phyloP scores from a whole-genome alignment of 1,140 invertebrate genomes.

The Fopius arisanus region DNA sequence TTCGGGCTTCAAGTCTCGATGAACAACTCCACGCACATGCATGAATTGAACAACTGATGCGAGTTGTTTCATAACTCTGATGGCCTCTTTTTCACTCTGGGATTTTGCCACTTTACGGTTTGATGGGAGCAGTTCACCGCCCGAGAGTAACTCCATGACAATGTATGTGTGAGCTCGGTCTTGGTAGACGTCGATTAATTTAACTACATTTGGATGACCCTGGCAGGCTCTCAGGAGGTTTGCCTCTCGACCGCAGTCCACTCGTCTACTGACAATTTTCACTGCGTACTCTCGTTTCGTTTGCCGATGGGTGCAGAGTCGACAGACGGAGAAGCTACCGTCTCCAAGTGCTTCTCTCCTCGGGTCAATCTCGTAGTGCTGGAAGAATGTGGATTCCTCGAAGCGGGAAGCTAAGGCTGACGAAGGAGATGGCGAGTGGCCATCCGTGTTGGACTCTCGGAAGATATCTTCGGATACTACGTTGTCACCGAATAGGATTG shows the following conservation, averaged over 20 bases:
- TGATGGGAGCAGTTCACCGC: slow-evolving; percentile 85
- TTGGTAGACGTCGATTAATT: slow-evolving; percentile 80
- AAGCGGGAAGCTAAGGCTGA: slow-evolving; percentile 48
- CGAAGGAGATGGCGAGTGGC: slow-evolving; percentile 32
- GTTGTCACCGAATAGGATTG: slow-evolving; percentile 87
- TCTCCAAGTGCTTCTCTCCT: slow-evolving; percentile 79
- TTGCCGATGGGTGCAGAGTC: slow-evolving; percentile 79
- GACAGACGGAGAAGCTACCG: slow-evolving; percentile 89
- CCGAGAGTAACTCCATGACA: slow-evolving; percentile 84
- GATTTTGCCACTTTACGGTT: slow-evolving; percentile 76
- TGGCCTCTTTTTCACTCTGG: slow-evolving; percentile 75
- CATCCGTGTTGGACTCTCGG: slow-evolving; percentile 27
- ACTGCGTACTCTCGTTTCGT: slow-evolving; percentile 85
- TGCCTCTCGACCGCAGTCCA: slow-evolving; percentile 81
- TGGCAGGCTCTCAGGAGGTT: slow-evolving; percentile 81
- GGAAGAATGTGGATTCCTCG: slow-evolving; percentile 86
- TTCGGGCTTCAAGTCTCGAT: slow-evolving; percentile 92
- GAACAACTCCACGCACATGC: slow-evolving; percentile 82
- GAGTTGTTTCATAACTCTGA: slow-evolving; percentile 77
- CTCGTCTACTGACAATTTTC: slow-evolving; percentile 86
- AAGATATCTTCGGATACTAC: slow-evolving; percentile 79
- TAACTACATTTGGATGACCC: slow-evolving; percentile 89
- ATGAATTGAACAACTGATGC: slow-evolving; percentile 84
- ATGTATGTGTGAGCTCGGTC: slow-evolving; percentile 86
- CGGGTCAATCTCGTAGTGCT: slow-evolving; percentile 80